Percentiles rank a stretch among this genome's conserved stretches.
These are phyloP conservation scores for Lithobates sylvaticus DNA, from an alignment of 2,797 vertebrate species.

Conservation along the genomic window DNA sequence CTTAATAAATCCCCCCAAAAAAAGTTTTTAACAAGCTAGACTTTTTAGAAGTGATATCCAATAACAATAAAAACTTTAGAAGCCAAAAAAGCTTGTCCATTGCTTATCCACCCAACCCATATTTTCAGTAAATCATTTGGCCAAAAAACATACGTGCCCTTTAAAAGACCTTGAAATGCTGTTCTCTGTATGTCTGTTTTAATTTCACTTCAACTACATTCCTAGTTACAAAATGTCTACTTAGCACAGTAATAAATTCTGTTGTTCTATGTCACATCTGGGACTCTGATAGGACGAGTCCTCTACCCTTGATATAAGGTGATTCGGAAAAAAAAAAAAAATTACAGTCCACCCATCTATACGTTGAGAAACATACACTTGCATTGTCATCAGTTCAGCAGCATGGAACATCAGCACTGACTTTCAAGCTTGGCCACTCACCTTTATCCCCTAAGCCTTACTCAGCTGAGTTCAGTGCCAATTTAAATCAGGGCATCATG, in stretches of 20 bases:
- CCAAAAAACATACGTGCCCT: not conserved
- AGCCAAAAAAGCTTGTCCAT: no score
- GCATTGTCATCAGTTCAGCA: slow-evolving; percentile 11
- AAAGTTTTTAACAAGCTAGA: no score
- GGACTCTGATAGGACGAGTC: not conserved
- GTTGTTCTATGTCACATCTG: not conserved
- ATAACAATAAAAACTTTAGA: no score
- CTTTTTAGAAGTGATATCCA: no score
- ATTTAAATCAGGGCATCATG: not conserved
- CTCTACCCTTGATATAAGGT: not conserved
- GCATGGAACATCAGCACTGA: slow-evolving; percentile 8
- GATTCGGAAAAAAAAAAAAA: not conserved
- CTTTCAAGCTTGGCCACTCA: slow-evolving; percentile 50
- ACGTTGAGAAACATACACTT: not conserved
- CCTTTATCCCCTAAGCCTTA: not conserved
- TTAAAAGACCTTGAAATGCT: not conserved
- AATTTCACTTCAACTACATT: not conserved
- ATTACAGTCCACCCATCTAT: not conserved
- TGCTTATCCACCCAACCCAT: no score
- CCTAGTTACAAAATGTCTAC: slow-evolving; percentile 15
- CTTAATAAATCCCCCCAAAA: no score
- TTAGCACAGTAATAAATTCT: not conserved
- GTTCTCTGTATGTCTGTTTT: not conserved
- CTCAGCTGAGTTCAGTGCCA: not conserved
- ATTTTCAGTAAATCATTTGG: not conserved